Conservation (phyloP, 2,113 vertebrate species). For the Caretta caretta region DNA sequence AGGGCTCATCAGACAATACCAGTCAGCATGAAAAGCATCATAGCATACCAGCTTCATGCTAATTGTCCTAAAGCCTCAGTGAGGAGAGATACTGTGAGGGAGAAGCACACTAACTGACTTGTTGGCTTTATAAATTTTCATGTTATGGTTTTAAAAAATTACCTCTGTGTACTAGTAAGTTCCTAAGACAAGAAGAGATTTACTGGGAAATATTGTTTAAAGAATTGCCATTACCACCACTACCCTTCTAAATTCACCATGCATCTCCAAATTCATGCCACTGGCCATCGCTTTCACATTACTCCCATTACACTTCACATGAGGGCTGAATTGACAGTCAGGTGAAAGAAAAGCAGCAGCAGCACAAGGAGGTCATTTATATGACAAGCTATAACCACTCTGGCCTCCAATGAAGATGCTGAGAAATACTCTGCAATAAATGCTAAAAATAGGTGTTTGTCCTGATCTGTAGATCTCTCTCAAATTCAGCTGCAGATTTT, state of each 20-base stretch:
- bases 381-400: neutral
- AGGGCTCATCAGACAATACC: neutral
- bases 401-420: neutral
- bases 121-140: neutral
- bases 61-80: neutral
- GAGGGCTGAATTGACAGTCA: neutral
- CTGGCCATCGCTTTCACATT: neutral
- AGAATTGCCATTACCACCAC: neutral
- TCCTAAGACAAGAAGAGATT: neutral
- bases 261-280: neutral
- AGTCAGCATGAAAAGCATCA: neutral
- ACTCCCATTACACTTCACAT: neutral
- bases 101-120: neutral
- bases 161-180: neutral
- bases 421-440: conserved; percentile 26
- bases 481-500: neutral
- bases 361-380: conserved; percentile 14
- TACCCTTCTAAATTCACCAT: conserved; percentile 9
- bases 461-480: neutral
- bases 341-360: conserved; percentile 21
- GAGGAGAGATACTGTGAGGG: neutral
- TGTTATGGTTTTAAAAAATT: neutral
- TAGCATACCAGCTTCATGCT: neutral
- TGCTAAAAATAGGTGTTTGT: neutral
- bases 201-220: neutral